Conservation (phyloP, 1,140 invertebrate genomes). For the Antheraea pernyi region DNA sequence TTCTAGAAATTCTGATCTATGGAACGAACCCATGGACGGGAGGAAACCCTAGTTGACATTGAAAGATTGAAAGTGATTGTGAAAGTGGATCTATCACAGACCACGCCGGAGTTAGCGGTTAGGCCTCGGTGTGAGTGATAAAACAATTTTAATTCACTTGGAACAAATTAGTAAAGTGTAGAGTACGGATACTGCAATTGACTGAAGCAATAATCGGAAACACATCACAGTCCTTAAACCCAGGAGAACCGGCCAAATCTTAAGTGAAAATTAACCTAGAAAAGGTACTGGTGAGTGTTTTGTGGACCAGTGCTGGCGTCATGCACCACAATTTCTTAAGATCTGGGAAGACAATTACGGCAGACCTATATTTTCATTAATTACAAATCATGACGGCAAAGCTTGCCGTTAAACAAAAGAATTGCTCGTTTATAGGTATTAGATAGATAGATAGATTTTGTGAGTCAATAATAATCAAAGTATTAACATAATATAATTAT, state of each 20-base stretch:
- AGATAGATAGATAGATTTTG: no score
- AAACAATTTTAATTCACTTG: neutral
- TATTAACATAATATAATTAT: no score
- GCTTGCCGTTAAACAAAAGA: no score
- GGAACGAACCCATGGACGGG: neutral
- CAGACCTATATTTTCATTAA: neutral
- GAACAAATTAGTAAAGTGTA: neutral
- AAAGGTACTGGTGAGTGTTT: conserved; percentile 5
- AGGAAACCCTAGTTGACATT: no score
- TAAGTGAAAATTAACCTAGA: neutral
- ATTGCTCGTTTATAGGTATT: no score
- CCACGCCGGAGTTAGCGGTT: neutral
- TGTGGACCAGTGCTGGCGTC: neutral
- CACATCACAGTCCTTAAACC: neutral
- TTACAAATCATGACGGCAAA: no score
- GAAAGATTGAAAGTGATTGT: neutral
- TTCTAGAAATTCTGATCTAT: neutral
- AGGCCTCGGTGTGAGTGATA: neutral
- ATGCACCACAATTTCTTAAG: neutral
- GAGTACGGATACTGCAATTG: neutral
- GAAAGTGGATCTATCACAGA: neutral
- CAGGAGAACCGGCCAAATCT: neutral
- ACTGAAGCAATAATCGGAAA: neutral
- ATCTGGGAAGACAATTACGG: neutral
- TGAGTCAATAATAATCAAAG: no score